phyloP scores from a whole-genome alignment of 2,797 vertebrate species.

The Etheostoma nigrum region DNA sequence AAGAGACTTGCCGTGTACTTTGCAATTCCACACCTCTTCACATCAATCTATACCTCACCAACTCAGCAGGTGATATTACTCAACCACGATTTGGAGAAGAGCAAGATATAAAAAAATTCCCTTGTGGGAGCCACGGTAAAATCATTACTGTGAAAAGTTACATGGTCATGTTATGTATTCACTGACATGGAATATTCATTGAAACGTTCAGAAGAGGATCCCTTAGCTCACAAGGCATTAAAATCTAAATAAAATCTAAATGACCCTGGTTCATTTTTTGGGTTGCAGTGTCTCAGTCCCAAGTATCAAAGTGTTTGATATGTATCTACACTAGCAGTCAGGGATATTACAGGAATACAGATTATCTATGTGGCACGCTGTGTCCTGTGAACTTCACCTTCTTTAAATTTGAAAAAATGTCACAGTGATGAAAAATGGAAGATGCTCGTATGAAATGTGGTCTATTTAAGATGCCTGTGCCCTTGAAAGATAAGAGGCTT shows the following conservation, averaged over 20 bases:
- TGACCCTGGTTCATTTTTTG: constrained; percentile 57
- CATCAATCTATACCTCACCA: constrained; percentile 43
- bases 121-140: constrained; percentile 26
- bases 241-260: constrained; percentile 69
- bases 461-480: constrained; percentile 40
- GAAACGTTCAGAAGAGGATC: constrained; percentile 57
- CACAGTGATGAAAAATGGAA: constrained; percentile 41
- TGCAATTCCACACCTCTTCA: constrained; percentile 32
- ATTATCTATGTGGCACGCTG: constrained; percentile 30
- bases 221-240: constrained; percentile 60
- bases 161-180: constrained; percentile 26
- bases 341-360: constrained; percentile 37
- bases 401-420: constrained; percentile 23
- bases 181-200: constrained; percentile 66
- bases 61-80: constrained; percentile 55
- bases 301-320: constrained; percentile 61
- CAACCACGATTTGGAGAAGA: constrained; percentile 39
- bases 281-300: constrained; percentile 53
- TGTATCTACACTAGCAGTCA: constrained; percentile 38
- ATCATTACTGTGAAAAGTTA: constrained; percentile 57
- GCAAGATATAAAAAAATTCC: constrained; percentile 24
- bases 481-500: constrained; percentile 63
- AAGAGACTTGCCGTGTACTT: constrained; percentile 18
- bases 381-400: constrained; percentile 33
- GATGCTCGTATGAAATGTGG: constrained; percentile 35